phyloP scores from a whole-genome alignment of 1,140 invertebrate species.

The Dendrolimus kikuchii region DNA sequence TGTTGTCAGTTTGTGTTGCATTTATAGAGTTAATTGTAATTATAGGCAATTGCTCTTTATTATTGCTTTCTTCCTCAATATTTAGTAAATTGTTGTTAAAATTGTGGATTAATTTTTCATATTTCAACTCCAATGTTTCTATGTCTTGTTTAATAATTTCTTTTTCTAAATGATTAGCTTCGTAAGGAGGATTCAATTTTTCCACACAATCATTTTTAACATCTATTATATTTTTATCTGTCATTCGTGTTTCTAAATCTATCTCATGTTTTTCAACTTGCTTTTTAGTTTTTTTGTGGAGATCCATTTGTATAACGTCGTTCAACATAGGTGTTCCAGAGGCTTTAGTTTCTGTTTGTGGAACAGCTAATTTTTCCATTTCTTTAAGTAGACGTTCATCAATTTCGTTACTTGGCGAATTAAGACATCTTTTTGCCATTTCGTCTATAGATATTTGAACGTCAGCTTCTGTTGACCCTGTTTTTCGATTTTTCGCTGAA shows the following conservation, averaged over 20 bases:
- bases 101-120: no score
- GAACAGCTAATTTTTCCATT: constrained; percentile 24
- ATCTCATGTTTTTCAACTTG: constrained; percentile 6
- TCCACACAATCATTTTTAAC: neutral
- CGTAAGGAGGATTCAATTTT: constrained; percentile 1
- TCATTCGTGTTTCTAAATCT: constrained; percentile 1
- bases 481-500: neutral
- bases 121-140: no score
- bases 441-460: constrained; percentile 15
- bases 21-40: no score
- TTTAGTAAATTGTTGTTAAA: no score
- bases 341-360: constrained; percentile 1
- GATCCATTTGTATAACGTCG: constrained; percentile 9
- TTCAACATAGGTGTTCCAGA: constrained; percentile 6
- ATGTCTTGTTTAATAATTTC: no score
- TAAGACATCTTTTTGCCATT: constrained; percentile 31
- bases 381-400: constrained; percentile 34
- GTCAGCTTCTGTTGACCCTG: neutral
- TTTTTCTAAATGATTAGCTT: neutral
- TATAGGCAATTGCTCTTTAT: no score
- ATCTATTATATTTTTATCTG: neutral
- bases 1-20: no score
- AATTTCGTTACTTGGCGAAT: constrained; percentile 19
- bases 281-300: constrained; percentile 5
- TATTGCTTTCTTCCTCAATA: no score